These are phyloP conservation scores for Prinia subflava DNA, from an alignment of 2,113 vertebrate genomes.

Conservation along the genomic window DNA sequence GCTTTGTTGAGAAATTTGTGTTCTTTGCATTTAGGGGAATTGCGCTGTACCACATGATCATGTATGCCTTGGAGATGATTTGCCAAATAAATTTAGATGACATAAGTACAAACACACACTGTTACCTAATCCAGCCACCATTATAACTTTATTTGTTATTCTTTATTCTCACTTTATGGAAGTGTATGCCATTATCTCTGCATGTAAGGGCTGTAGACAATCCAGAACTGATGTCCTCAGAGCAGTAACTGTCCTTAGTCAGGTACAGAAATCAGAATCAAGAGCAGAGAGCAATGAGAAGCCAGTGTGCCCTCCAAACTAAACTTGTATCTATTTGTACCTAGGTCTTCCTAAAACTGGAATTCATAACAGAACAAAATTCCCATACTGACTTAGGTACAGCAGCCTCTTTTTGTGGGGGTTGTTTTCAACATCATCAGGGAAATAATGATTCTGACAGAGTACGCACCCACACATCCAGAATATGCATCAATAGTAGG, in stretches of 20 bases:
- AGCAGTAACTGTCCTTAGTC: neutral
- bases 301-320: neutral
- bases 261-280: neutral
- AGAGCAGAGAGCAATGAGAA: neutral
- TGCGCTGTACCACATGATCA: neutral
- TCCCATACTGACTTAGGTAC: neutral
- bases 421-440: neutral
- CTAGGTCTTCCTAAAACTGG: neutral
- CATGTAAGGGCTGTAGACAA: neutral
- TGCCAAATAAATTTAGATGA: neutral
- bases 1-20: neutral
- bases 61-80: neutral
- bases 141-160: neutral
- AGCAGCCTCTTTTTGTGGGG: neutral
- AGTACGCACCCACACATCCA: neutral
- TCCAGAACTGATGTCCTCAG: neutral
- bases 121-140: neutral
- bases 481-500: neutral
- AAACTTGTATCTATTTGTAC: neutral
- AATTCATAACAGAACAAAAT: neutral
- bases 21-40: neutral
- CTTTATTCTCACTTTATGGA: neutral
- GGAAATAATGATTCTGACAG: neutral
- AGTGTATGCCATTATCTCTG: accelerated
- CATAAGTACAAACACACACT: neutral